phyloP scores from a whole-genome alignment of 2,888 invertebrate species.

The Pammene fasciana region DNA sequence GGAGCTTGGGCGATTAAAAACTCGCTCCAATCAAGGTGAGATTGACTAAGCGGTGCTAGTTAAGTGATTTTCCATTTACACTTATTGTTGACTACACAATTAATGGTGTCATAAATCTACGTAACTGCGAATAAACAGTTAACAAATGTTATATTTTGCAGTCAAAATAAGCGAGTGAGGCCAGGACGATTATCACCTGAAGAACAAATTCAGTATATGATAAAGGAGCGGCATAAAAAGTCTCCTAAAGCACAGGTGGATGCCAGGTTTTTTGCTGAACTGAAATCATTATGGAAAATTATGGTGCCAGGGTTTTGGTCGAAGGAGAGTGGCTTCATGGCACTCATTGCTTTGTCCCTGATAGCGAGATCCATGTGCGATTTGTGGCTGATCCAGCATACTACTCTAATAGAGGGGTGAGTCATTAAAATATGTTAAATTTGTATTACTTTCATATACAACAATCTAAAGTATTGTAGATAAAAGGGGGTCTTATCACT shows the following conservation, averaged over 20 bases:
- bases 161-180: constrained; percentile 55
- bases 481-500: too few species aligned
- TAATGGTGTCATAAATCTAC: background rate
- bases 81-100: constrained; percentile 23
- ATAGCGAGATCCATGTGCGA: constrained; percentile 96
- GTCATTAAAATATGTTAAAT: constrained; percentile 44
- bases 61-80: constrained; percentile 34
- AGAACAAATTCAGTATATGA: constrained; percentile 91
- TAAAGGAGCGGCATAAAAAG: constrained; percentile 86
- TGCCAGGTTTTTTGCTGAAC: constrained; percentile 87
- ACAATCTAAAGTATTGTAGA: too few species aligned
- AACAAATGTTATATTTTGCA: constrained; percentile 39
- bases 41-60: constrained; percentile 41
- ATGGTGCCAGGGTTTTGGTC: constrained; percentile 91
- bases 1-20: constrained; percentile 75
- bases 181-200: constrained; percentile 75
- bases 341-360: constrained; percentile 90
- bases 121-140: background rate
- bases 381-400: constrained; percentile 98
- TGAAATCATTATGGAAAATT: constrained; percentile 87
- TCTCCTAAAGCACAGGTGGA: constrained; percentile 89
- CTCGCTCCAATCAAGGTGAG: constrained; percentile 69
- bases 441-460: too few species aligned
- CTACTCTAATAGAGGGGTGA: constrained; percentile 96
- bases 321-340: constrained; percentile 88